phyloP scores from a whole-genome alignment of 2,113 vertebrate genomes.

The Siphamia tubifer region DNA sequence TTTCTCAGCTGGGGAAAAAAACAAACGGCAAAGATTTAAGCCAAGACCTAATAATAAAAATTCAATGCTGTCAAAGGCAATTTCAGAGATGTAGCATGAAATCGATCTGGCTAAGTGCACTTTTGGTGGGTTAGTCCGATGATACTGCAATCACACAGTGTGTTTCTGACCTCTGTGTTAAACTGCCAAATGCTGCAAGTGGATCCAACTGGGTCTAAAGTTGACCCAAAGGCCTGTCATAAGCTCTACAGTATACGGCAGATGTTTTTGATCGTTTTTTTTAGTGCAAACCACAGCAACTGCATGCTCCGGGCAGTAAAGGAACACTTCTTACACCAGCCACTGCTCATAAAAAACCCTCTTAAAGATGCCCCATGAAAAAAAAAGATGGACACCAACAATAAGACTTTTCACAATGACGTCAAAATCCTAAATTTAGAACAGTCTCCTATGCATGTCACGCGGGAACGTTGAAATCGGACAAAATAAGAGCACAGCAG shows the following conservation, averaged over 20 bases:
- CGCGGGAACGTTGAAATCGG: too few relatives aligned
- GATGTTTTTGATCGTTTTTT: conserved; percentile 49
- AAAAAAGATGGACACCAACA: too few relatives aligned
- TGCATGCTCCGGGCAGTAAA: not conserved
- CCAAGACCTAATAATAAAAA: conserved; percentile 36
- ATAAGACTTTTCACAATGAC: too few relatives aligned
- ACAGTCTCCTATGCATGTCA: too few relatives aligned
- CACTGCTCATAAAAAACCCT: not conserved
- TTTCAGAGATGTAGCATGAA: conserved; percentile 51
- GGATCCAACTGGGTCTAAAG: conserved; percentile 41
- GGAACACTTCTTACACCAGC: conserved; percentile 9
- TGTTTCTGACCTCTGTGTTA: conserved; percentile 24
- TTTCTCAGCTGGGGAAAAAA: conserved; percentile 20
- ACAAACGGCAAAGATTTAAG: conserved; percentile 31
- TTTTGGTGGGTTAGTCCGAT: conserved; percentile 22
- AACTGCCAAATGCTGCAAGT: conserved; percentile 16
- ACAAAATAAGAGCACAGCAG: too few relatives aligned
- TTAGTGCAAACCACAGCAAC: conserved; percentile 15
- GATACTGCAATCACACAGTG: conserved; percentile 37
- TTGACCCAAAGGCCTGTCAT: conserved; percentile 30
- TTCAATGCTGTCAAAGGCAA: conserved; percentile 45
- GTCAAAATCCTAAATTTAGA: too few relatives aligned
- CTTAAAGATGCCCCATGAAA: not conserved
- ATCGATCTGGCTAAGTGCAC: conserved; percentile 36
- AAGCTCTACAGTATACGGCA: conserved; percentile 19